These are phyloP conservation scores for Motacilla tschutschensis DNA, from an alignment of 2,113 vertebrate genomes.

Conservation along the genomic window DNA sequence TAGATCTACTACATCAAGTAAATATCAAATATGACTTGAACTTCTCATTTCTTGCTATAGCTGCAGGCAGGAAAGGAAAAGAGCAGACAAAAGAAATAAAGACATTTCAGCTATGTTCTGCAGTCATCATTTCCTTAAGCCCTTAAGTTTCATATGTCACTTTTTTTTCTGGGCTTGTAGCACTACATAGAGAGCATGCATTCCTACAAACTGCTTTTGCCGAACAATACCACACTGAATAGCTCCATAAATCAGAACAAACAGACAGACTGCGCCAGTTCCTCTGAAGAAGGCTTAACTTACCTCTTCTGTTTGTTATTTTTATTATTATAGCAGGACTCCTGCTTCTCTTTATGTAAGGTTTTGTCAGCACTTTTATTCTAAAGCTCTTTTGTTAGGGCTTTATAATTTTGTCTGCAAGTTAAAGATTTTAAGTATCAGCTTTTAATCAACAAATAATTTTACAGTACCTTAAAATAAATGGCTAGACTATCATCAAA, in stretches of 20 bases:
- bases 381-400: neutral
- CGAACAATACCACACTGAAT: conserved; percentile 30
- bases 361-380: neutral
- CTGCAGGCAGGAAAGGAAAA: neutral
- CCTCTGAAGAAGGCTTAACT: conserved; percentile 18
- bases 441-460: neutral
- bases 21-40: neutral
- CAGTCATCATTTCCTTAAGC: neutral
- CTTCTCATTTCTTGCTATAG: neutral
- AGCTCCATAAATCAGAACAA: conserved; percentile 25
- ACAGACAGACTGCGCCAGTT: neutral
- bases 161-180: conserved; percentile 21
- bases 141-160: neutral
- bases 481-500: neutral
- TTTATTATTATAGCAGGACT: neutral
- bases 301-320: conserved; percentile 32
- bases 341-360: neutral
- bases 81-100: neutral
- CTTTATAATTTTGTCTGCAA: neutral
- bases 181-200: neutral
- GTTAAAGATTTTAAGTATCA: neutral
- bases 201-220: conserved; percentile 34
- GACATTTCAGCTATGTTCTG: conserved; percentile 2
- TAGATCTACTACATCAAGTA: neutral
- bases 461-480: neutral